Evolutionary conservation across 2,888 invertebrate species (phyloP).

Genomic region (Ctena decussata): DNA sequence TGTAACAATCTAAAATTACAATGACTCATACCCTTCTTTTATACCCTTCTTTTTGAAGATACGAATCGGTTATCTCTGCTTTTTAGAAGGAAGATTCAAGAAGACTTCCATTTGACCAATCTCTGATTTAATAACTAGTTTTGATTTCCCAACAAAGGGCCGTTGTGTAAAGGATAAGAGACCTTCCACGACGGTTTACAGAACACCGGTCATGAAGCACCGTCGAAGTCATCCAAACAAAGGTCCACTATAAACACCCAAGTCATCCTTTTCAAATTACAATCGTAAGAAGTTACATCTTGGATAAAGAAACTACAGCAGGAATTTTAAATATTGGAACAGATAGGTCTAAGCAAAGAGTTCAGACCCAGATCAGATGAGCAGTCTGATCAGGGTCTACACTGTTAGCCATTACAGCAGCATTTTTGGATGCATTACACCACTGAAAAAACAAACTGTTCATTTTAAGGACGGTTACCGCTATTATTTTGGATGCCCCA

Average conservation of each 20-base stretch:
- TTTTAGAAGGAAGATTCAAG: not conserved
- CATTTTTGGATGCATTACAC: too few species aligned
- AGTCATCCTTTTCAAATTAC: not conserved
- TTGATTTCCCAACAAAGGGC: not conserved
- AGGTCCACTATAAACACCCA: not conserved
- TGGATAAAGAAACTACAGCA: not conserved
- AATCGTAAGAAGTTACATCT: slow-evolving; percentile 8
- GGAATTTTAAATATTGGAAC: too few species aligned
- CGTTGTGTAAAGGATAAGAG: not conserved
- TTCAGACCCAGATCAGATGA: too few species aligned
- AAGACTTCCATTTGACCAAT: not conserved
- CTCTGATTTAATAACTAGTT: not conserved
- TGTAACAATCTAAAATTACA: too few species aligned
- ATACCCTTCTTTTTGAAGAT: too few species aligned
- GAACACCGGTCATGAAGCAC: not conserved
- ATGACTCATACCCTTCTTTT: too few species aligned
- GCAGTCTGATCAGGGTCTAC: too few species aligned
- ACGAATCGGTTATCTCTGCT: not conserved
- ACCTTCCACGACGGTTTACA: not conserved
- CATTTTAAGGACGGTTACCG: too few species aligned
- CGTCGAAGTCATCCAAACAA: not conserved
- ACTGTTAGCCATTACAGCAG: too few species aligned
- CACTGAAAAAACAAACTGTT: too few species aligned
- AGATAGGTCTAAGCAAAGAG: too few species aligned
- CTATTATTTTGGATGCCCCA: too few species aligned